Conservation (phyloP, 1,140 invertebrate genomes). For the Mactra quadrangularis region DNA sequence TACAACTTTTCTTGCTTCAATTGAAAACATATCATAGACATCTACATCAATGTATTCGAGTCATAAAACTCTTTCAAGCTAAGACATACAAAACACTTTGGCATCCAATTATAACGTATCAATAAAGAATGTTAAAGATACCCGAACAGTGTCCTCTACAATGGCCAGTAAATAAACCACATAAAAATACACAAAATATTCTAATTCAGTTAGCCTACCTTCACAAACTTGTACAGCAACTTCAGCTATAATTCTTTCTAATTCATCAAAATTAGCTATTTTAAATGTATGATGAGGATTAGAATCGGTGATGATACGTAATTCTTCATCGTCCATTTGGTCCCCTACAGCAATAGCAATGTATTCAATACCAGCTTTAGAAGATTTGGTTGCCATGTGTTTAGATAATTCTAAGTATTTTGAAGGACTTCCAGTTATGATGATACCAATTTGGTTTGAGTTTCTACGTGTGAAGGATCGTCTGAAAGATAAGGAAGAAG, state of each 20-base stretch:
- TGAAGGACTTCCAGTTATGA: slow-evolving; percentile 66
- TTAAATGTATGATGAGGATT: slow-evolving; percentile 15
- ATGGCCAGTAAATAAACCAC: too few relatives aligned
- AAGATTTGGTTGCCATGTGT: slow-evolving; percentile 65
- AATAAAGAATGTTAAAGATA: too few relatives aligned
- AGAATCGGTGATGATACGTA: slow-evolving; percentile 41
- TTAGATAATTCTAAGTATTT: slow-evolving; percentile 62
- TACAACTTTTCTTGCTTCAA: too few relatives aligned
- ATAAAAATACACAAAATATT: too few relatives aligned
- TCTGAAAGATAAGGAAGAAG: slow-evolving; percentile 42
- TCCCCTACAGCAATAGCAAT: slow-evolving; percentile 66
- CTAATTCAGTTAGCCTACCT: too few relatives aligned
- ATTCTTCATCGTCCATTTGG: slow-evolving; percentile 39
- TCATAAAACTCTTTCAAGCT: too few relatives aligned
- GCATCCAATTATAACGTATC: too few relatives aligned
- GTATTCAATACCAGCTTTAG: slow-evolving; percentile 68
- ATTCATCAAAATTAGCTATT: slow-evolving; percentile 36
- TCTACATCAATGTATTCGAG: too few relatives aligned
- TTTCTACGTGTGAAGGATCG: slow-evolving; percentile 60
- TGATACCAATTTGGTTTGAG: slow-evolving; percentile 65
- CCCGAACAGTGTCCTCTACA: too few relatives aligned
- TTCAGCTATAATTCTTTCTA: slow-evolving; percentile 23
- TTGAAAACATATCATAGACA: too few relatives aligned
- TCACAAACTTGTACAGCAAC: slow-evolving; percentile 45
- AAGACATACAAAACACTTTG: too few relatives aligned